Percentiles rank a stretch among this genome's conserved stretches.
These are phyloP conservation scores for Chaenocephalus aceratus DNA, from an alignment of 2,113 vertebrate species.

Conservation along the genomic window DNA sequence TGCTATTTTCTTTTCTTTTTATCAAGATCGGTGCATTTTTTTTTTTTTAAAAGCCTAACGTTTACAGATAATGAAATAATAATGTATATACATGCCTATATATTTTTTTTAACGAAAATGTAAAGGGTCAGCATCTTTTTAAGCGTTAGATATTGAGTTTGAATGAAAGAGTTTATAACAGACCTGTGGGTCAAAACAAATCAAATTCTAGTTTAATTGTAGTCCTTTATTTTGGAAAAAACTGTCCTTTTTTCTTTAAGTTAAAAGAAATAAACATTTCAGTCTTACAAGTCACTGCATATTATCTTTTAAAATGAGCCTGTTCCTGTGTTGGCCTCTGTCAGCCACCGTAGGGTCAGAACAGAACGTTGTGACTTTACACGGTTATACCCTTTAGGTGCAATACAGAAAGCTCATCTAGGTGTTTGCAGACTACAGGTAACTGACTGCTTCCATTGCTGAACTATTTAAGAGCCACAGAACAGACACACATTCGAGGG, in stretches of 20 bases:
- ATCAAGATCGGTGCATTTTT: constrained; percentile 48
- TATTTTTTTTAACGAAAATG: constrained; percentile 72
- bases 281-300: no score
- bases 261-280: background rate
- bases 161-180: constrained; percentile 14
- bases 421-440: background rate
- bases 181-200: constrained; percentile 33
- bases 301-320: background rate
- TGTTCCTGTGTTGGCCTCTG: background rate
- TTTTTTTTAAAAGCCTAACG: constrained; percentile 39
- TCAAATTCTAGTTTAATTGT: no score
- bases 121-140: constrained; percentile 57
- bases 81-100: constrained; percentile 64
- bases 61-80: constrained; percentile 61
- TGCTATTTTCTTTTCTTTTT: constrained; percentile 19
- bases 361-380: background rate
- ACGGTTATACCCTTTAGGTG: no score
- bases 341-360: background rate
- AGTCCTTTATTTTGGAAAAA: background rate
- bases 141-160: constrained; percentile 21
- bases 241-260: background rate
- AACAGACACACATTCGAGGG: background rate
- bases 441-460: background rate
- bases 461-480: background rate
- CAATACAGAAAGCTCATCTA: background rate